Percentiles rank a stretch among this genome's conserved stretches.
Conservation (phyloP, 2,888 invertebrate species). For the Operophtera brumata region DNA sequence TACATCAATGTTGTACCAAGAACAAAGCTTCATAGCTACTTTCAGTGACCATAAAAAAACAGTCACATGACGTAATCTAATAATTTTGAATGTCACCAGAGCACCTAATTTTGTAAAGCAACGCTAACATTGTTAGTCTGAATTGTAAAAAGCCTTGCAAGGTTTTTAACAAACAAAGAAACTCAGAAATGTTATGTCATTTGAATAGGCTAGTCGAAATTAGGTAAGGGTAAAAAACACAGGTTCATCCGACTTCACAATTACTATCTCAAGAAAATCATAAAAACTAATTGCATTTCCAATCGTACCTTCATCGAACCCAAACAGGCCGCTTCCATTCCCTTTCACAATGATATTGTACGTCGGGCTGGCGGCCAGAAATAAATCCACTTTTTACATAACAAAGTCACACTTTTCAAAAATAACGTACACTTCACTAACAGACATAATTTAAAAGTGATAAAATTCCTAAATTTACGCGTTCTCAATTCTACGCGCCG, state of each 20-base stretch:
- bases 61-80: too few species aligned
- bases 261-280: background rate
- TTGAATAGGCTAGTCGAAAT: too few species aligned
- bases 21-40: too few species aligned
- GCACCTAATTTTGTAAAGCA: background rate
- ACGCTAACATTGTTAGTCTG: background rate
- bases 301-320: conserved; percentile 67
- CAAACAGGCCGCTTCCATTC: conserved; percentile 67
- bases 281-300: conserved; percentile 14
- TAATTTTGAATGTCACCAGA: too few species aligned
- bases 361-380: conserved; percentile 68
- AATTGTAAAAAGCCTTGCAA: background rate
- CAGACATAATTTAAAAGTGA: conserved; percentile 24
- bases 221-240: too few species aligned
- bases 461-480: conserved; percentile 20
- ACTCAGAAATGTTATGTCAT: background rate
- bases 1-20: too few species aligned
- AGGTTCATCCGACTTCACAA: too few species aligned
- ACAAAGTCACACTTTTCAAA: conserved; percentile 53
- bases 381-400: conserved; percentile 79
- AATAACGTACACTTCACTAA: conserved; percentile 41
- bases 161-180: background rate
- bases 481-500: conserved; percentile 29
- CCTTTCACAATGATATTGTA: conserved; percentile 78
- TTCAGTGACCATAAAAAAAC: too few species aligned